Base-by-base conservation (phyloP, 2,888 invertebrate species). In the Diarsia dahlii region DNA sequence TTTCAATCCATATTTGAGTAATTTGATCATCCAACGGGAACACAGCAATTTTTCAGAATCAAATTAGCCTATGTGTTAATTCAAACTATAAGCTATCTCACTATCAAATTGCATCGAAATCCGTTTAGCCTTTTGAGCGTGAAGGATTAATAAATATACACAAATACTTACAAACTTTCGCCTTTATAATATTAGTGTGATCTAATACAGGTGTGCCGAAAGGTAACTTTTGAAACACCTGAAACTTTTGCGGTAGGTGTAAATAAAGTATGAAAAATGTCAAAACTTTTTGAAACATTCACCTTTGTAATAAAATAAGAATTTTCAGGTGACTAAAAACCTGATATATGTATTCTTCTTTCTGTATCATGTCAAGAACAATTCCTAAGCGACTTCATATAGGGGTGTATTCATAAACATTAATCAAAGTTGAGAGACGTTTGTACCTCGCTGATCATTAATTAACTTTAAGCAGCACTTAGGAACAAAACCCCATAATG, bases 171-270 rank as follows among this genome's bases (percentile, higher is more conserved):
- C 39, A 39, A 39, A 39, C 39, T 1, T 39, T 39, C 39, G 39
- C 6, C 39, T 39, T 8, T 39, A 39, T 39, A 39, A 39, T 39
- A 39, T 39, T 39, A 39, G 8, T 39, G 39, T 39, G 39, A 39
- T 39, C 39, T 39, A 39, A 39, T 39, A 39, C 62, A 58, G 45
- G 5, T 52, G n/a, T 28, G 6, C 18, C 0, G 10, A 54, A 20
- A 39, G 18, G 23, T 34, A 62, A 68, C 9, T 52, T 62, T 6
- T 15, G 15, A 10, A 34, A 46, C 70, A 69, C 79, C 20, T 69
- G 46, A 1, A 34, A 52, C 23, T 66, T 64, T 62, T 76, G 10
- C 0, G 0, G 4, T 8, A 0, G 12, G 34, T 62, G 28, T 45
- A 8, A 46, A 78, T 45, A 50, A 76, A 67, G 13, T 13, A 0